Evolutionary conservation across 2,888 invertebrate genomes (phyloP), one percentile per base, ranked within the genome.

Genomic region (Ptychoptera contaminata): DNA sequence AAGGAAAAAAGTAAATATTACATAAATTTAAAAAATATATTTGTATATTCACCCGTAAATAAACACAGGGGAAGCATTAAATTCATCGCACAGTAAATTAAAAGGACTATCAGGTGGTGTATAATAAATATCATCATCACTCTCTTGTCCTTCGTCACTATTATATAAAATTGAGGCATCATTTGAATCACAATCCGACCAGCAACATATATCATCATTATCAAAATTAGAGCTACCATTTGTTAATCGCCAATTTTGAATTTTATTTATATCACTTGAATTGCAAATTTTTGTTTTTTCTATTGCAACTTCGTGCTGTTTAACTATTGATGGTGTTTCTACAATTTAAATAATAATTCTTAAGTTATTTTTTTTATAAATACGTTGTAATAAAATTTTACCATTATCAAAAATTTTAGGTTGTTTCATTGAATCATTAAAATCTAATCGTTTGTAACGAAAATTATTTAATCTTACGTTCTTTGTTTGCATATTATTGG

Each of bases 81-180:
- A 32, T 37, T 32, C 23, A 12, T 38, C 5, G 37, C 30, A 14
- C 32, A 43, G n/a, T 39, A 16, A 45, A 34, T 43, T 36, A 8
- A 58, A 54, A 49, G 56, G 68, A 58, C 56, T 69, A 56, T 66
- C 72, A 53, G 63, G 76, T 2, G 85, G 83, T 1, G 85, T 84
- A 46, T 64, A 67, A 60, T 73, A 84, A 40, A 70, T 69, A 2
- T 68, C 67, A 10, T 68, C 63, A 5, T 61, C 59, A 2, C 61
- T 42, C 34, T 42, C 42, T 15, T 35, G 16, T 42, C 34, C 42
- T 23, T 34, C 34, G 2, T 34, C 42, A 42, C 4, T 23, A 23
- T 23, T 23, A 23, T 23, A 23, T 23, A 7, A 23, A 7, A 5
- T 23, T 23, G 23, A 23, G 23, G 23, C 54, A 14, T 56, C 54